Percentiles rank a stretch among this genome's conserved stretches.
These are phyloP conservation scores for Trisateles emortualis DNA, from an alignment of 2,888 invertebrate species.

Conservation along the genomic window DNA sequence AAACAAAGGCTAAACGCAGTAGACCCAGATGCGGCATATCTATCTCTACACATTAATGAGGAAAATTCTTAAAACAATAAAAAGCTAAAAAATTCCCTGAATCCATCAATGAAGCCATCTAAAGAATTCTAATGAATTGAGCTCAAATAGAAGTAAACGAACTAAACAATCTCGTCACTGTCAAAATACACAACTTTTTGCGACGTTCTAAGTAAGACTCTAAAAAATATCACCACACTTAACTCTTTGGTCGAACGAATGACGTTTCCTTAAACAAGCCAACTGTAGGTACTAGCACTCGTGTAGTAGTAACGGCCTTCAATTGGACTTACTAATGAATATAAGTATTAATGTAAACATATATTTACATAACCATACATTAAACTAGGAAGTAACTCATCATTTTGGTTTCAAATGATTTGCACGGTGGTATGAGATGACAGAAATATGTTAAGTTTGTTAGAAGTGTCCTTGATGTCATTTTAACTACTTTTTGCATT, in stretches of 20 bases:
- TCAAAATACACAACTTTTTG: constrained; percentile 9
- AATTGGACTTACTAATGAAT: constrained; percentile 39
- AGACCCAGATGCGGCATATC: too few species aligned
- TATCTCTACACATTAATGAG: too few species aligned
- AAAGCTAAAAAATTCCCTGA: too few species aligned
- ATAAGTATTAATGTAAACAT: constrained; percentile 39
- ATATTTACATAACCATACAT: constrained; percentile 26
- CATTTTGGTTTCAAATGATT: constrained; percentile 3
- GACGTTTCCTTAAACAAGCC: constrained; percentile 39
- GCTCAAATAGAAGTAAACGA: neutral
- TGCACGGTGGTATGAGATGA: constrained; percentile 4
- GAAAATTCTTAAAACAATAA: too few species aligned
- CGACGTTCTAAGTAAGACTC: neutral
- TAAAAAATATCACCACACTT: constrained; percentile 2
- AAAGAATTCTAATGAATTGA: too few species aligned
- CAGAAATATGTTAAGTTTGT: neutral
- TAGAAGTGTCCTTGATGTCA: neutral
- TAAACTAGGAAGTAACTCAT: constrained; percentile 32
- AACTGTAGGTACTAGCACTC: constrained; percentile 22
- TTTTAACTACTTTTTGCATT: neutral
- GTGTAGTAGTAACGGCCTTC: constrained; percentile 39
- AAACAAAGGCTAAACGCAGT: too few species aligned
- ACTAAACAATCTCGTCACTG: neutral
- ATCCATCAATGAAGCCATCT: too few species aligned
- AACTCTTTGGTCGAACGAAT: constrained; percentile 35